These are phyloP conservation scores for Pelecanoides urinatrix DNA, from an alignment of 2,113 vertebrate species.

Conservation along the genomic window DNA sequence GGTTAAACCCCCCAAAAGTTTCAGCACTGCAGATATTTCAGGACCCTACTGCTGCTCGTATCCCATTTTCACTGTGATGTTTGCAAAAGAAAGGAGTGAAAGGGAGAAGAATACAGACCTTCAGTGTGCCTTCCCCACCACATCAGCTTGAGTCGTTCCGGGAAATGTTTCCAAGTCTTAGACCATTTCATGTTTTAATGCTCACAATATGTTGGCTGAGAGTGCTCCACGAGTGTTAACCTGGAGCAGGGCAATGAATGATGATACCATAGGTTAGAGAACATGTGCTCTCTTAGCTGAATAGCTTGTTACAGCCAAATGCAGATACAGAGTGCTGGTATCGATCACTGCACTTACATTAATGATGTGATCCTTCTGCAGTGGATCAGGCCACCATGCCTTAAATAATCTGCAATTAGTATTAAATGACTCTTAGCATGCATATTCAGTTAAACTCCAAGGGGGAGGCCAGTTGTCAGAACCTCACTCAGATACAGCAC, in stretches of 20 bases:
- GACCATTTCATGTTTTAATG: not conserved
- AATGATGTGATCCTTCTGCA: not conserved
- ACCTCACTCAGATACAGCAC: not conserved
- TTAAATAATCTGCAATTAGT: slow-evolving; percentile 3
- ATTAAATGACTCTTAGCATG: not conserved
- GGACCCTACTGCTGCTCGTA: not conserved
- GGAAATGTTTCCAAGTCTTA: not conserved
- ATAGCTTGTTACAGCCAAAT: not conserved
- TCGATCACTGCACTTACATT: not conserved
- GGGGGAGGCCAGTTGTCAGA: not conserved
- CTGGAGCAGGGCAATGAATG: not conserved
- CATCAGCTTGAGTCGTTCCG: not conserved
- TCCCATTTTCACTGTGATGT: not conserved
- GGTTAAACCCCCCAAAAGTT: not conserved
- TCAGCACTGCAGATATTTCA: not conserved
- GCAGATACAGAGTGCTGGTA: not conserved
- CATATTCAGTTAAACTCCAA: not conserved
- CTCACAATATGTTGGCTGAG: not conserved
- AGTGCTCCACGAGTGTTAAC: not conserved
- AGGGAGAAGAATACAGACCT: not conserved
- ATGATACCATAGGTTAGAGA: not conserved
- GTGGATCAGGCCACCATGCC: not conserved
- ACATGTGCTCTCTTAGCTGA: not conserved
- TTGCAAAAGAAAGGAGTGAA: not conserved
- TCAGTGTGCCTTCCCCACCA: not conserved